Conservation (phyloP, 2,797 vertebrate genomes). For the Lithobates pipiens region DNA sequence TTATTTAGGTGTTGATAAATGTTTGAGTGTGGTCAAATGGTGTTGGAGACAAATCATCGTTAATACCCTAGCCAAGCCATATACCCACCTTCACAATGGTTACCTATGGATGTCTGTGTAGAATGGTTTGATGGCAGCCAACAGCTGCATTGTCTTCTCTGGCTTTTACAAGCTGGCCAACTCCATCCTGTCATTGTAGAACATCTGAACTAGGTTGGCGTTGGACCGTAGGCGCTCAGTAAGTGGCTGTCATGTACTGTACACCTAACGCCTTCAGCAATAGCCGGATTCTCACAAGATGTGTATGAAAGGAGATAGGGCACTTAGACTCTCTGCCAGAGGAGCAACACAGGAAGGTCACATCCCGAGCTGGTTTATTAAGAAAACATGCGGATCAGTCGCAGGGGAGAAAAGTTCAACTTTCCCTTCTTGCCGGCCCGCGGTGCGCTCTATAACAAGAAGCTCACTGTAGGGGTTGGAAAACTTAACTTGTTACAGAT, state of each 20-base stretch:
- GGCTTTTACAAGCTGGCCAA: too few relatives aligned
- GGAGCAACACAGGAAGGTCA: slow-evolving; percentile 56
- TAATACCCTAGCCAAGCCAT: too few relatives aligned
- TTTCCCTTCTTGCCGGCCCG: slow-evolving; percentile 30
- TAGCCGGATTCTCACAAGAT: slow-evolving; percentile 23
- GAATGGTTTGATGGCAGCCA: too few relatives aligned
- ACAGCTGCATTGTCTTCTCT: too few relatives aligned
- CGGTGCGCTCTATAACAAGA: slow-evolving; percentile 36
- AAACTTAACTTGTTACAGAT: slow-evolving; percentile 57
- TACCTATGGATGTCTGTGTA: too few relatives aligned
- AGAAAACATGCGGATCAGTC: slow-evolving; percentile 61
- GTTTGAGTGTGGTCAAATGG: too few relatives aligned
- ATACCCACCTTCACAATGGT: too few relatives aligned
- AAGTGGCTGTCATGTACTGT: slow-evolving; percentile 9
- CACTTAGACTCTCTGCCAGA: slow-evolving; percentile 39
- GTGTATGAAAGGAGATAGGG: slow-evolving; percentile 55
- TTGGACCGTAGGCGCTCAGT: not conserved
- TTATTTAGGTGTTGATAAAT: too few relatives aligned
- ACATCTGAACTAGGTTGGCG: too few relatives aligned
- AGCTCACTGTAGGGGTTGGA: slow-evolving; percentile 53
- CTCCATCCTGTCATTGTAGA: too few relatives aligned
- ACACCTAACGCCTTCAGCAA: slow-evolving; percentile 40
- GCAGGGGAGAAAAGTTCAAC: slow-evolving; percentile 53
- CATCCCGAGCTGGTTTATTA: slow-evolving; percentile 58
- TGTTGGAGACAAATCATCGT: too few relatives aligned